Base-by-base conservation (phyloP, 2,888 invertebrate genomes). In the Cyclophora punctaria region DNA sequence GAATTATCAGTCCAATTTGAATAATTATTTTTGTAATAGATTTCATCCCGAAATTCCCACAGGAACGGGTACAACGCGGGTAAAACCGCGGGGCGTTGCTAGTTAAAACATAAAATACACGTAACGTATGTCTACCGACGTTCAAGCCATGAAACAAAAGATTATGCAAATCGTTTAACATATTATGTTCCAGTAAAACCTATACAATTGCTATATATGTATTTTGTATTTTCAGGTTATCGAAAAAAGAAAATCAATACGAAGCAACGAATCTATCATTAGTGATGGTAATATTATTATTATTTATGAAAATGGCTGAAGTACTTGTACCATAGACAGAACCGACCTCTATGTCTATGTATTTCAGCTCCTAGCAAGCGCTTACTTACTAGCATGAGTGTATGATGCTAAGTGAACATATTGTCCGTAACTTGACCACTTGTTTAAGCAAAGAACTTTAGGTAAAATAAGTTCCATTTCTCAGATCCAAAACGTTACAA, bases 401-500 rank as follows among this genome's bases (percentile, higher is more conserved):
- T 20, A 20, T 20, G 20, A 20, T 20, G 20, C 20, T 20, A 20
- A 20, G 20, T 20, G 20, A 20, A 20, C 20, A 20, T 20, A 20
- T 20, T 20, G 20, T 20, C 20, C 20, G 20, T 20, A 20, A 37
- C 37, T n/a, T n/a, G 37, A 37, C 37, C 37, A 37, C 37, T 3
- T 6, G n/a, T n/a, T n/a, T n/a, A n/a, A 44, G 6, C n/a, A 45
- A 45, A 41, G 7, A n/a, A 7, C 35, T 41, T 35, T 7, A 45
- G 7, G 33, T 33, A 6, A 44, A 45, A 45, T 44, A 20, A 41
- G 35, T n/a, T 5, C 45, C 43, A 34, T 45, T 33, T 49, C 47
- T 47, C 35, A 54, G 54, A 43, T 5, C 20, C 20, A 20, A 44
- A 42, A 20, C 50, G 50, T 46, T 49, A 34, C 50, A 55, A 53